Conservation (phyloP, 2,113 vertebrate species). For the Platanista minor region DNA sequence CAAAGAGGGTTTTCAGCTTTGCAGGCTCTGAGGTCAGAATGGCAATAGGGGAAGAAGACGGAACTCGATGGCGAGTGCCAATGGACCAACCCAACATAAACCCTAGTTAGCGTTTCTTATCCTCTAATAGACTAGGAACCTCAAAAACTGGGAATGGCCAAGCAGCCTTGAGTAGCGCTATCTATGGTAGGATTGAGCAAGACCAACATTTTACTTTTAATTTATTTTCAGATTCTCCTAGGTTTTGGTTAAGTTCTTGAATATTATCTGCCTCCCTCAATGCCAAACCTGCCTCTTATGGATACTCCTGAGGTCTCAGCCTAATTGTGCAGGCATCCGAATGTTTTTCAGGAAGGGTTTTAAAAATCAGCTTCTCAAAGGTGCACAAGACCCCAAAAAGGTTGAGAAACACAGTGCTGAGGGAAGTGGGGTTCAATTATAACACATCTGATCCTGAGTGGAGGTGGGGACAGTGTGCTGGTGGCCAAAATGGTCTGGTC, state of each 20-base stretch:
- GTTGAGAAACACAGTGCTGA: background rate
- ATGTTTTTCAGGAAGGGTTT: background rate
- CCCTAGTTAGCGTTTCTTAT: background rate
- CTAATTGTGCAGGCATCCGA: background rate
- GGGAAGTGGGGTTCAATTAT: no score
- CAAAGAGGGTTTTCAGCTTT: background rate
- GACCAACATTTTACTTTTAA: background rate
- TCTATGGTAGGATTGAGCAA: background rate
- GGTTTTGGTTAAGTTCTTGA: background rate
- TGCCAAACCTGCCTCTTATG: background rate
- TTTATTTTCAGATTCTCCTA: background rate
- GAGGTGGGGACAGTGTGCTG: accelerated
- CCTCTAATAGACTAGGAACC: background rate
- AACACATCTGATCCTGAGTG: no score
- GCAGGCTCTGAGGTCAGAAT: background rate
- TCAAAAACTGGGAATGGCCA: background rate
- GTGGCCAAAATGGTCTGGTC: background rate
- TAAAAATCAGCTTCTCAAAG: background rate
- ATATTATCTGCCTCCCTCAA: background rate
- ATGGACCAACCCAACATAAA: accelerated
- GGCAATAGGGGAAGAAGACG: background rate
- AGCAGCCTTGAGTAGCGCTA: background rate
- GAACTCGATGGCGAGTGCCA: background rate
- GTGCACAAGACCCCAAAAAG: background rate
- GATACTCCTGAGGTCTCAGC: background rate